These are phyloP conservation scores for Apamea anceps DNA, from an alignment of 2,888 invertebrate genomes.

Conservation along the genomic window DNA sequence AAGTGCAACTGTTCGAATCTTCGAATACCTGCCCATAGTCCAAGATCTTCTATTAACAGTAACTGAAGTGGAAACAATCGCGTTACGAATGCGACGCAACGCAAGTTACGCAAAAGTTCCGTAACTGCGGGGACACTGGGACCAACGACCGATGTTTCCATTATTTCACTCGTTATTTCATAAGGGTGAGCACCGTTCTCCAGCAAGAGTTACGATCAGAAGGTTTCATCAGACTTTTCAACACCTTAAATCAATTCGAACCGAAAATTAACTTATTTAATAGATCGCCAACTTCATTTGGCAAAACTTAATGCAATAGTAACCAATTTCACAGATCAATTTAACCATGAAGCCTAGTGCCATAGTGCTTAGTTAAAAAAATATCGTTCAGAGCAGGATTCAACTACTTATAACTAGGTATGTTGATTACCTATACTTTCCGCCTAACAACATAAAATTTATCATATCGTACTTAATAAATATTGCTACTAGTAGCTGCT, in stretches of 20 bases:
- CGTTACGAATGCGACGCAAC: constrained; percentile 58
- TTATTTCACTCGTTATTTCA: constrained; percentile 65
- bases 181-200: constrained; percentile 36
- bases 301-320: neutral
- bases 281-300: neutral
- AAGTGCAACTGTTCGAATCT: neutral
- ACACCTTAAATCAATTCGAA: constrained; percentile 25
- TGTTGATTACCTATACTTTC: constrained; percentile 6
- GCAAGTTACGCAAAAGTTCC: constrained; percentile 66
- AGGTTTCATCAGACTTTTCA: constrained; percentile 47
- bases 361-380: neutral
- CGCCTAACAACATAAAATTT: constrained; percentile 41
- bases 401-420: neutral
- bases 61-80: constrained; percentile 68
- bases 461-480: constrained; percentile 31
- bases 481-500: constrained; percentile 35
- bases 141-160: constrained; percentile 51
- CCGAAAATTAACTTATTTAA: constrained; percentile 1
- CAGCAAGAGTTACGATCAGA: constrained; percentile 24
- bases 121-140: constrained; percentile 48
- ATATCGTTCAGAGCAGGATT: neutral
- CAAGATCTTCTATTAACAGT: constrained; percentile 45
- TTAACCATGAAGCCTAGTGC: neutral
- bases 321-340: constrained; percentile 12
- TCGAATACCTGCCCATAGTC: constrained; percentile 13